Base-by-base conservation (phyloP, 2,113 vertebrate species). In the Mionectes macconnelli region DNA sequence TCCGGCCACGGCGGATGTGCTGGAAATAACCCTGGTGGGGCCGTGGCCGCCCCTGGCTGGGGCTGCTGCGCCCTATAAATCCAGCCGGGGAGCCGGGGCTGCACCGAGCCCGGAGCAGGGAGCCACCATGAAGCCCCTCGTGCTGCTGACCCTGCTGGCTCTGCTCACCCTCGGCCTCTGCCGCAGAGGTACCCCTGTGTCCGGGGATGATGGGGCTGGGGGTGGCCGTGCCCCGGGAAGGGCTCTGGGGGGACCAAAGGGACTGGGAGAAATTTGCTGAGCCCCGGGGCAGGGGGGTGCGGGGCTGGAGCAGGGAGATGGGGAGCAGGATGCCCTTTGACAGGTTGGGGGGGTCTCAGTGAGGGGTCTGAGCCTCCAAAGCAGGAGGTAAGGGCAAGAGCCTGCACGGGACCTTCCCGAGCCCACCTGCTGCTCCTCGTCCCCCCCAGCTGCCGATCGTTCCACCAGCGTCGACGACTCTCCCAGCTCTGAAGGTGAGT, bases 21-120 rank as follows among this genome's bases (percentile, higher is more conserved):
- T 91, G 87, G 87, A 97, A 96, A 97, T 95, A 97, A 81, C 75
- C 57, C 53, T 89, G 97, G 73, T 52, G 31, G 10, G 24, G 27
- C 35, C 7, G 0, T 7, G 33, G 55, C 33, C 83, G 92, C 69
- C 30, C 96, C 95, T 44, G 4, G 49, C 70, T 27, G 20, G 14
- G 18, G 50, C 20, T 45, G 18, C 45, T 3, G 86, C 3, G 5
- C 52, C 39, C 70, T 97, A 98, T 97, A 98, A 97, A 97, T 45
- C 2, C 6, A n/a, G 17, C 2, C 6, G 1, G 23, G 60, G 27
- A 30, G 10, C 35, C 10, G 24, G 83, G 66, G 59, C 50, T 56
- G 73, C 9, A 17, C 37, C 3, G 3, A 44, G 78, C 70, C 5
- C 53, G 4, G 76, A 20, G 2, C 33, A 2, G 42, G 7, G 37